Evolutionary conservation across 2,888 invertebrate genomes (phyloP), one percentile per base, ranked within the genome.

Genomic region (Sinodicranocentrus sp.): DNA sequence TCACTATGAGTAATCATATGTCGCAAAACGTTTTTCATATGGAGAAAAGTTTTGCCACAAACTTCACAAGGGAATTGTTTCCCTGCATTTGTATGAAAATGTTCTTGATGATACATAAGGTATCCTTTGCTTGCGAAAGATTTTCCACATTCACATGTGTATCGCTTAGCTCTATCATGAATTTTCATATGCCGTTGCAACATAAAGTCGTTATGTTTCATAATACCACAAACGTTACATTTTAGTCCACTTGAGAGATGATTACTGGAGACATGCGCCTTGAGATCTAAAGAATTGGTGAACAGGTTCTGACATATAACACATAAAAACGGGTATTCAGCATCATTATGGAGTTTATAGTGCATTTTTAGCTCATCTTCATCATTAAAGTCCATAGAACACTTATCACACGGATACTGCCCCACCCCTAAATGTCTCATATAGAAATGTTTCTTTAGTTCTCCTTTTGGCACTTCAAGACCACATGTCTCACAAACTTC

Each of bases 221-320:
- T 76, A 19, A 67, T 67, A n/a, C 76, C 76, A 39, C 76, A 76
- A 8, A 67, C 28, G 5, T 17, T 23, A 43, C 76, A 76, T 67
- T 76, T 76, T 2, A 76, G 17, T 2, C 76, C 65, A 19, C 67
- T 76, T 5, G 54, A 59, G 15, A 65, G 25, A 57, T 76, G 76
- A 33, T 76, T 65, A 23, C 67, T 54, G 3, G 6, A 28, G 1
- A 76, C 76, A 23, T 76, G 76, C 1, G 17, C n/a, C 43, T 67
- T 76, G 13, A 76, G 65, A 10, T 76, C 76, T 15, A 52, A n/a
- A 1, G 76, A 76, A 43, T 67, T 67, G 15, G 76, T 54, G n/a
- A 54, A 65, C 13, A 75, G 10, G 0, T 13, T 48, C 13, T 17
- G 0, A 23, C 76, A 76, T 3, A 57, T 67, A 1, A 76, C 76